A percentile compares a stretch with the other conserved stretches of the same genome.
phyloP scores from a whole-genome alignment of 2,797 vertebrate genomes.

The Calcarius lapponicus region DNA sequence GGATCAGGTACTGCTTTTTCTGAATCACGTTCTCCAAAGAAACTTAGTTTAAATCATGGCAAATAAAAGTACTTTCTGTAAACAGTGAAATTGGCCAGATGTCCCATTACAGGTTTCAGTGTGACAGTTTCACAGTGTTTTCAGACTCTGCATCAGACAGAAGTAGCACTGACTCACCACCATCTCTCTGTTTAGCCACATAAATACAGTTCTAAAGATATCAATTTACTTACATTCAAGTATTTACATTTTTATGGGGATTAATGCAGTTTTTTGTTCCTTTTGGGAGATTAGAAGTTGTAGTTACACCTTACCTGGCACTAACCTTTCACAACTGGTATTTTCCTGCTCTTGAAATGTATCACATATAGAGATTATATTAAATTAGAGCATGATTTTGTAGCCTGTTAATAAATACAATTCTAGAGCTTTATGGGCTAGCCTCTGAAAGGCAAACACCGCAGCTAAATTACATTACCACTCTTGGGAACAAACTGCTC shows the following conservation, averaged over 20 bases:
- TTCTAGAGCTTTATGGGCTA: background rate
- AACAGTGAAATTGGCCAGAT: background rate
- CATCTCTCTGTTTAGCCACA: background rate
- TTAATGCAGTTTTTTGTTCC: background rate
- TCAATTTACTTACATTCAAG: background rate
- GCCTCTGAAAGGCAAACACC: background rate
- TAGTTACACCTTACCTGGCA: background rate
- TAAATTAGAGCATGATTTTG: constrained; percentile 3
- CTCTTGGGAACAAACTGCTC: background rate
- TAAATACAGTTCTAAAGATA: background rate
- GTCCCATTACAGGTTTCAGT: background rate
- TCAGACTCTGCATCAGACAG: background rate
- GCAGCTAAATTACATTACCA: background rate
- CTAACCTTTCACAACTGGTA: background rate
- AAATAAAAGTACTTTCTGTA: background rate
- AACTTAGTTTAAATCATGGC: background rate
- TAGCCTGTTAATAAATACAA: background rate
- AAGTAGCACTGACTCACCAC: background rate
- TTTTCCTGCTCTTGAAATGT: background rate
- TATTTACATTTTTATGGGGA: background rate
- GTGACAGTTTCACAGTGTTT: background rate
- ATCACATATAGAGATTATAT: background rate
- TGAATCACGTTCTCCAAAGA: background rate
- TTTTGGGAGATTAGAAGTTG: background rate
- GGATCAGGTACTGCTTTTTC: background rate